Base-by-base conservation (phyloP, 1,140 invertebrate genomes). In the Nymphalis io region DNA sequence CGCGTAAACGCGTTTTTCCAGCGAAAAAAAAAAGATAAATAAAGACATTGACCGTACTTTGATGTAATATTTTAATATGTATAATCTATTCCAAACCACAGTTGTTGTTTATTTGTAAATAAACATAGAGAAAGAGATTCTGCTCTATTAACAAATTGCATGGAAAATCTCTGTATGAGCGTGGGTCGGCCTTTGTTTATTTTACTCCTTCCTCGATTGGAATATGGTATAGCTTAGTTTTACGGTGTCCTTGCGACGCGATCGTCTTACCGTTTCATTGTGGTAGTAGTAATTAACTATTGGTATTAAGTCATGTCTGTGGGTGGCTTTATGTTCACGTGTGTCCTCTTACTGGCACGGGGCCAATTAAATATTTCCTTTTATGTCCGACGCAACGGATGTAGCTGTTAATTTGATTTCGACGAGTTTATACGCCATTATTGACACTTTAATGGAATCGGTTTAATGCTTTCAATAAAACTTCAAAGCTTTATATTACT, bases 341-440 rank as follows among this genome's bases (percentile, higher is more conserved):
- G 60, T 42, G 59, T 44, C 39, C 39, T 40, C 40, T 57, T 62
- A 69, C 58, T 44, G 46, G 48, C 48, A 21, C 33, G 18, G 42
- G 27, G 27, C 42, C 58, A 67, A 67, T 67, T 74, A 68, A 74
- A 67, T 46, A 27, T 63, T 70, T 65, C 65, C 69, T 62, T 67
- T 71, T 71, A 70, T 53, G 69, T 65, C 61, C 39, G 60, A 15
- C 44, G 46, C 46, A 61, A 53, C 73, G 64, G 68, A 71, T 60
- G 64, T 53, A 46, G 44, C 60, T 44, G 57, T 65, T 64, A 61
- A 63, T 69, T 74, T 59, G 27, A 44, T 38, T 67, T 68, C 60
- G 60, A 60, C 64, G 64, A 65, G 48, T 70, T 74, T 70, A 53
- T 67, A 16, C 66, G 46, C 66, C 44, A 27, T 51, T 51, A 51